Evolutionary conservation across 2,888 invertebrate genomes (phyloP), one percentile per base, ranked within the genome.

Genomic region (Neoitamus cyanurus): DNA sequence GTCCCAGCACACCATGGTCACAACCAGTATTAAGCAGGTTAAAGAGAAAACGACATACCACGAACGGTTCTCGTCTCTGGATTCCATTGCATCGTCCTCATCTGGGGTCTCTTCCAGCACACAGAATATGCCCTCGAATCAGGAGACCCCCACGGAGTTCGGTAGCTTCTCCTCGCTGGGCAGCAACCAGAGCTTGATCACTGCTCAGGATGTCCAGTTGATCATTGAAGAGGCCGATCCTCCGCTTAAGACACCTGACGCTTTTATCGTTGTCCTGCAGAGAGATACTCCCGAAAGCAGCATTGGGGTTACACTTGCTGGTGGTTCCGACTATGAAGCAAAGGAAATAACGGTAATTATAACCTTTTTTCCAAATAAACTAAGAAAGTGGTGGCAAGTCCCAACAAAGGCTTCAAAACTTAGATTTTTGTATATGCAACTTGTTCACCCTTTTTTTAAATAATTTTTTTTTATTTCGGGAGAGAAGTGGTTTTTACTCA

Each of bases 301-400:
- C 88, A 95, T 97, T 85, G 97, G 97, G 69, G 95, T 97, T 85
- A 97, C 96, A 70, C 92, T 98, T 87, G 97, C 97, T 82, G 97
- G 97, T 85, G 97, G 97, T 82, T 94, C 95, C 20, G 97, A 98
- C 90, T 97, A 97, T 90, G 97, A 97, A 92, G 95, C 95, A 88
- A 97, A 97, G 92, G 97, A 97, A 91, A 97, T 97, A 87, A 97
- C 97, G 89, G 97, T 96, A 91, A 92, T 94, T 92, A 25, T 31
- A 2, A 42, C 31, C 3, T 1, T 25, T 7, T 68, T 6, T 11
- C n/a, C 4, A 31, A n/a, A 70, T 70, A 70, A 70, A 3, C 25
- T 68, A 28, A 68, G n/a, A n/a, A n/a, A n/a, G n/a, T n/a, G n/a
- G n/a, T n/a, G n/a, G n/a, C n/a, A n/a, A n/a, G n/a, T n/a, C n/a